These are phyloP conservation scores for Gryllus bimaculatus DNA, from an alignment of 1,140 invertebrate species.

Conservation along the genomic window DNA sequence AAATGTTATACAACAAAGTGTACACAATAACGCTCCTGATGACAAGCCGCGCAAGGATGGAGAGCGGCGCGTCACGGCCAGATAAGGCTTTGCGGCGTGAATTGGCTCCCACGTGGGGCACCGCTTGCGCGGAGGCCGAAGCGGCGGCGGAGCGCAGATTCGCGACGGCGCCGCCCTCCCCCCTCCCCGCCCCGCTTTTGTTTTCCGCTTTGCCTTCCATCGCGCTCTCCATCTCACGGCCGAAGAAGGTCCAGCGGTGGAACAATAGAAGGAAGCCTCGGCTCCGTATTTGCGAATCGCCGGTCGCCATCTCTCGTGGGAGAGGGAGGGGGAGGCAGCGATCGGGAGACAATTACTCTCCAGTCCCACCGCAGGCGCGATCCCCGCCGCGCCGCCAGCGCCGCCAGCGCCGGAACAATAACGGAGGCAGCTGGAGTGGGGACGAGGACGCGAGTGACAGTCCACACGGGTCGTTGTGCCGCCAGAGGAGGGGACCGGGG, in stretches of 20 bases:
- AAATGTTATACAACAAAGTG: too few relatives aligned
- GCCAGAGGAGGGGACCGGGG: too few relatives aligned
- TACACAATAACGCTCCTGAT: too few relatives aligned
- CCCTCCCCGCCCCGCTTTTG: background rate
- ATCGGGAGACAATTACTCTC: background rate
- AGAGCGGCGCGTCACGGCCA: background rate
- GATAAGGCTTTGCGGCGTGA: too few relatives aligned
- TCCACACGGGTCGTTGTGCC: too few relatives aligned
- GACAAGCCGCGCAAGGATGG: too few relatives aligned
- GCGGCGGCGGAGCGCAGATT: background rate
- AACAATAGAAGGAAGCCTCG: conserved; percentile 1
- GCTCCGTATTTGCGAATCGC: background rate
- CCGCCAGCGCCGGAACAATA: background rate
- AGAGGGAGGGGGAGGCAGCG: background rate
- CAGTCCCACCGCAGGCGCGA: background rate
- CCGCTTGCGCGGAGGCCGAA: background rate
- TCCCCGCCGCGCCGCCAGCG: background rate
- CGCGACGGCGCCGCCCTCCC: too few relatives aligned
- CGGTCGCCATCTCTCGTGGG: background rate
- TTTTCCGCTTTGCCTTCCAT: background rate
- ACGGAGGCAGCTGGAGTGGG: too few relatives aligned
- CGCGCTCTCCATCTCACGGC: background rate
- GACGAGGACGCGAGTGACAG: too few relatives aligned
- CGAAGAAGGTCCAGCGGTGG: background rate
- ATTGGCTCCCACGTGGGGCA: background rate